phyloP scores from a whole-genome alignment of 1,140 invertebrate genomes.

The Drusus annulatus region DNA sequence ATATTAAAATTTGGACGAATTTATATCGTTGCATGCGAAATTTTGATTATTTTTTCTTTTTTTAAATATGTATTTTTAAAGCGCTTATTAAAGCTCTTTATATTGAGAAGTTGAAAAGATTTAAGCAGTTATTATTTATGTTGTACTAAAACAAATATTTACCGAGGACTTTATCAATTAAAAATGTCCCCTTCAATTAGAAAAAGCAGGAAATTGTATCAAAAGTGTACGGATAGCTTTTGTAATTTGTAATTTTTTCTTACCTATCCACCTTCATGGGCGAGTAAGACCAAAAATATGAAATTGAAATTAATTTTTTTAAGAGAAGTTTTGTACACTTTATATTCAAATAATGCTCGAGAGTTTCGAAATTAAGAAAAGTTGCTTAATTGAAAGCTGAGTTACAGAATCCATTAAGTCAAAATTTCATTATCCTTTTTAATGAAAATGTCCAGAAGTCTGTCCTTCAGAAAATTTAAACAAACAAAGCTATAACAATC shows the following conservation, averaged over 20 bases:
- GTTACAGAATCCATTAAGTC: constrained; percentile 37
- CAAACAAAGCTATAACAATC: background rate
- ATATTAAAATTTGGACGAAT: too few species aligned
- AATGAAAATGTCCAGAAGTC: constrained; percentile 5
- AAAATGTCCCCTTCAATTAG: background rate
- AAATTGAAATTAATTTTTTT: constrained; percentile 37
- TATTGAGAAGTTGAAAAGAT: too few species aligned
- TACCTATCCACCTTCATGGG: constrained; percentile 3
- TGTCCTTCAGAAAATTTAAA: background rate
- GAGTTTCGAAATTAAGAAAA: constrained; percentile 30
- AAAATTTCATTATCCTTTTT: constrained; percentile 16
- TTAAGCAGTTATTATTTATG: too few species aligned
- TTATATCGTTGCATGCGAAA: too few species aligned
- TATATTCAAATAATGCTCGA: constrained; percentile 31
- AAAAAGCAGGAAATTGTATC: background rate
- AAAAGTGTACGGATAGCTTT: constrained; percentile 22
- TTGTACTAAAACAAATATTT: too few species aligned
- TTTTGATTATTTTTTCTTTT: too few species aligned
- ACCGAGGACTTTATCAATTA: background rate
- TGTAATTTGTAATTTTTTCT: constrained; percentile 21
- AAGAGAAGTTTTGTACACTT: constrained; percentile 36
- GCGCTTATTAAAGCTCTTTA: too few species aligned
- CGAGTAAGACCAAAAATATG: constrained; percentile 7
- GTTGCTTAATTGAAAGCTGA: constrained; percentile 37
- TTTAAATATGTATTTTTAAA: too few species aligned